Percentiles rank a stretch among this genome's conserved stretches.
These are phyloP conservation scores for Auanema freiburgensis DNA, from an alignment of 2,888 invertebrate genomes.

Conservation along the genomic window DNA sequence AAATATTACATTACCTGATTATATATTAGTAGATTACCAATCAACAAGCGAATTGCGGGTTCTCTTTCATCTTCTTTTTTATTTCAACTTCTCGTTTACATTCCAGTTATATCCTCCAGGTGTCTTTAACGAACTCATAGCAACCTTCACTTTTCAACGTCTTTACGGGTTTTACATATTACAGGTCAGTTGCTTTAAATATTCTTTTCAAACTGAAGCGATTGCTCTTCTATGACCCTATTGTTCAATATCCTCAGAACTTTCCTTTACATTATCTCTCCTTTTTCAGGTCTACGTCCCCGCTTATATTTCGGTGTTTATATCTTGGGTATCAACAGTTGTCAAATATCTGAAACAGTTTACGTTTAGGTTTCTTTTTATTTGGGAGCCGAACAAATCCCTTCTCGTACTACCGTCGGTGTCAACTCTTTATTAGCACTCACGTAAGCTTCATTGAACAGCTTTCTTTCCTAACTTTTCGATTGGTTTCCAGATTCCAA, in stretches of 20 bases:
- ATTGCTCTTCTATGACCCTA: too few relatives aligned
- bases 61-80: conserved; percentile 3
- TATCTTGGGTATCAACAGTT: conserved; percentile 52
- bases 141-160: conserved; percentile 64
- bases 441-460: conserved; percentile 34
- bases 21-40: conserved; percentile 58
- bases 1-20: conserved; percentile 64
- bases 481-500: conserved; percentile 47
- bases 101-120: conserved; percentile 64
- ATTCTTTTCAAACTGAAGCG: conserved; percentile 8
- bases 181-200: conserved; percentile 30
- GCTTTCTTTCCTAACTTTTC: conserved; percentile 8
- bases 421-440: conserved; percentile 60
- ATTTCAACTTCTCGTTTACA: background rate
- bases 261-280: background rate
- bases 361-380: conserved; percentile 63
- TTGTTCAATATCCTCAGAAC: background rate
- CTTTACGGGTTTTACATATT: conserved; percentile 64
- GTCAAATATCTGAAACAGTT: conserved; percentile 17
- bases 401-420: conserved; percentile 64
- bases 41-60: conserved; percentile 53
- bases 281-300: conserved; percentile 55
- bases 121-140: conserved; percentile 63
- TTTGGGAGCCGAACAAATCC: conserved; percentile 62
- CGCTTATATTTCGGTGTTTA: conserved; percentile 62